These are phyloP conservation scores for Decapterus maruadsi DNA, from an alignment of 2,797 vertebrate species.

Conservation along the genomic window DNA sequence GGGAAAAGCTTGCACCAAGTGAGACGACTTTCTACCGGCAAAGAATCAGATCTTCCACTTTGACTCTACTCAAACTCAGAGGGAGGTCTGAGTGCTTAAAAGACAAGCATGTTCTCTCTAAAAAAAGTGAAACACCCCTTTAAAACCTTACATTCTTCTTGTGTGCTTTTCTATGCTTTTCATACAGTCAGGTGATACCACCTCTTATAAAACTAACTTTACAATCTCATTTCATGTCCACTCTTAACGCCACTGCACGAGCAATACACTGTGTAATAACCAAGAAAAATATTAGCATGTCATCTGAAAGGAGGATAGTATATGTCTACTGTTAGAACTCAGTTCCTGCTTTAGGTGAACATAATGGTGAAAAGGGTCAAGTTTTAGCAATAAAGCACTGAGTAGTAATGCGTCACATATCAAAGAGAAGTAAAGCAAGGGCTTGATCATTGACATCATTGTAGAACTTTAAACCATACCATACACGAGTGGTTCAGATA, in stretches of 20 bases:
- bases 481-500: constrained; percentile 35
- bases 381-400: constrained; percentile 66
- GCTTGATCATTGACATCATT: constrained; percentile 76
- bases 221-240: constrained; percentile 63
- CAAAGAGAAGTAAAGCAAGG: constrained; percentile 63
- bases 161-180: constrained; percentile 67
- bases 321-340: constrained; percentile 48
- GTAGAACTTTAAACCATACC: constrained; percentile 53
- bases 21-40: background rate
- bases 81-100: constrained; percentile 45
- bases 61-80: constrained; percentile 13
- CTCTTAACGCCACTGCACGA: constrained; percentile 40
- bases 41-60: constrained; percentile 2
- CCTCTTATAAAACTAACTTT: constrained; percentile 66
- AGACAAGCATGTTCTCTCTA: constrained; percentile 41
- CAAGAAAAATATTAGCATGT: constrained; percentile 66
- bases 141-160: constrained; percentile 77
- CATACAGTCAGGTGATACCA: constrained; percentile 56
- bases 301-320: constrained; percentile 64
- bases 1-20: constrained; percentile 1
- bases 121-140: constrained; percentile 58
- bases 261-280: constrained; percentile 46
- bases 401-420: constrained; percentile 50
- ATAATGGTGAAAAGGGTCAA: constrained; percentile 57
- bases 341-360: constrained; percentile 51